Evolutionary conservation across 2,888 invertebrate species (phyloP).

Genomic region (Ennomos erosarius): DNA sequence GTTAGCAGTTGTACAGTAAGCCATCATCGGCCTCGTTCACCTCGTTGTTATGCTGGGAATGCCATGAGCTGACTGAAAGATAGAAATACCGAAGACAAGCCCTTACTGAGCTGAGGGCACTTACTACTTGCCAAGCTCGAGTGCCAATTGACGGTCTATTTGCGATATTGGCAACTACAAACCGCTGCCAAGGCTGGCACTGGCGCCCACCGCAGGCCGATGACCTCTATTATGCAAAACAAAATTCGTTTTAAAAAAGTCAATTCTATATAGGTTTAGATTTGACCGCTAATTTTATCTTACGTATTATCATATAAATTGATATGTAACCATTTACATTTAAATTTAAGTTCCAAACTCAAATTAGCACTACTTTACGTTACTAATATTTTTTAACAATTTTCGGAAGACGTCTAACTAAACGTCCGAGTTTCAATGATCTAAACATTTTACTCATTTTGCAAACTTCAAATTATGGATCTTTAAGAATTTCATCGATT

Average conservation of each 20-base stretch:
- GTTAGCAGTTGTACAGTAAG: conserved; percentile 37
- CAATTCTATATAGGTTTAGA: conserved; percentile 15
- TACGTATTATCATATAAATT: not conserved
- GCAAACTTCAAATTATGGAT: conserved; percentile 9
- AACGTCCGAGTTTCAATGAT: conserved; percentile 20
- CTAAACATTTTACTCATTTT: conserved; percentile 20
- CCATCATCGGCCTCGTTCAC: conserved; percentile 43
- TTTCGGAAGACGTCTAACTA: conserved; percentile 12
- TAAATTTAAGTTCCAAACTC: no score
- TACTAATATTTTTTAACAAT: conserved; percentile 16
- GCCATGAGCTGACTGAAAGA: conserved; percentile 52
- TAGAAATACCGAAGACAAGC: conserved; percentile 60
- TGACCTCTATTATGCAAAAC: conserved; percentile 58
- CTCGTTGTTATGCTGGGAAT: conserved; percentile 51
- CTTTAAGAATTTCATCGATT: not conserved
- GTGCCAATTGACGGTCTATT: conserved; percentile 82
- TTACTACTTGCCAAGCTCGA: conserved; percentile 69
- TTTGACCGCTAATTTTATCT: not conserved
- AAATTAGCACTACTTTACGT: conserved; percentile 21
- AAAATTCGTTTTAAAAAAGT: conserved; percentile 28
- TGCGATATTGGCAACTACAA: conserved; percentile 78
- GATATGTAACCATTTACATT: no score
- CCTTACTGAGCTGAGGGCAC: conserved; percentile 63
- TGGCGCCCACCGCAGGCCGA: conserved; percentile 69
- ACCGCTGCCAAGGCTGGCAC: conserved; percentile 70